A percentile compares a stretch with the other conserved stretches of the same genome.
Conservation (phyloP, 2,797 vertebrate species). For the Enteromius fasciolatus region DNA sequence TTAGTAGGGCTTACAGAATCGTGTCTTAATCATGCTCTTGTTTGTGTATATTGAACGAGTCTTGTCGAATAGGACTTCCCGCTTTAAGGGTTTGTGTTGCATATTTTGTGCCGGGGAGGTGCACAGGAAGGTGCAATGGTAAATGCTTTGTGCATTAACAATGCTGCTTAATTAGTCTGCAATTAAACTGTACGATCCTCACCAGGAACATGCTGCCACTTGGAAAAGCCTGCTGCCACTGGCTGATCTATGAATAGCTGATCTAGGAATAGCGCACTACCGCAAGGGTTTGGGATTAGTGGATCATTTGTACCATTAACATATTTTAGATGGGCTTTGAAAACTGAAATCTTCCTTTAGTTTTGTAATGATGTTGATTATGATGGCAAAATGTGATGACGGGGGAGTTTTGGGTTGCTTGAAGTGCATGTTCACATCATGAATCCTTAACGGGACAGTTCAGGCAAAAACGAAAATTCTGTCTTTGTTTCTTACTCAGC, state of each 20-base stretch:
- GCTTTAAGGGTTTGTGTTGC: constrained; percentile 53
- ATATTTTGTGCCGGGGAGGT: constrained; percentile 73
- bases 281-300: constrained; percentile 32
- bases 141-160: constrained; percentile 74
- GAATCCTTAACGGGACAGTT: constrained; percentile 18
- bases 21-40: constrained; percentile 27
- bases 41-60: constrained; percentile 14
- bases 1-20: constrained; percentile 55
- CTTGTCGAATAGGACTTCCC: constrained; percentile 2
- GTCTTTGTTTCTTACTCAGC: background rate
- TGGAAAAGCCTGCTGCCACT: constrained; percentile 77
- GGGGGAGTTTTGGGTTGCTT: constrained; percentile 15
- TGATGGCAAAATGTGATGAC: constrained; percentile 3
- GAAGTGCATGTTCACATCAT: background rate
- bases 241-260: constrained; percentile 47
- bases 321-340: constrained; percentile 4
- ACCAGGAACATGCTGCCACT: constrained; percentile 68
- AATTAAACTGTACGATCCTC: constrained; percentile 63
- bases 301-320: background rate
- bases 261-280: constrained; percentile 16
- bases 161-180: constrained; percentile 77
- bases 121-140: constrained; percentile 61
- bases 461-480: constrained; percentile 9
- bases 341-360: constrained; percentile 23
- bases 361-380: constrained; percentile 12